Base-by-base conservation (phyloP, 1,140 invertebrate species). In the Pseudomyrmex concolor region DNA sequence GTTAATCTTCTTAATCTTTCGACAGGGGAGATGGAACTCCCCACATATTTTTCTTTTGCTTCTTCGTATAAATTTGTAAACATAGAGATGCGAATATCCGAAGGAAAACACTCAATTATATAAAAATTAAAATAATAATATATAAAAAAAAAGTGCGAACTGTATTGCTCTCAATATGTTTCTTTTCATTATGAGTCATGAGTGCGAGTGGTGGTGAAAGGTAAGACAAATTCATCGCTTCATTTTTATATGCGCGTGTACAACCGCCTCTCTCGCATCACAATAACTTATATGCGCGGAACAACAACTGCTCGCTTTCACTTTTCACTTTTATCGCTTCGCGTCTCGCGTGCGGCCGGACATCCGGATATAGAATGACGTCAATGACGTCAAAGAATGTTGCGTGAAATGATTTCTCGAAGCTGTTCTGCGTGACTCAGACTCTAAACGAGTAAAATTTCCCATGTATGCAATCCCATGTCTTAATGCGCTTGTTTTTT, bases 301-400 rank as follows among this genome's bases (percentile, higher is more conserved):
- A 57, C 25, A 34, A 34, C 76, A 68, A 51, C 63, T 55, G 15
- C 50, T 19, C 45, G 45, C 73, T 87, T 86, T 84, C 73, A 82
- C 83, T 76, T 87, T 87, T 86, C 85, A 86, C 85, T 86, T 87
- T 86, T 87, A 48, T 87, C 60, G 59, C 25, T 48, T 70, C 57
- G 59, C 55, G 73, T 59, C 86, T 62, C 54, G 86, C 86, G 78
- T 64, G 57, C 51, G 9, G 50, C 25, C 66, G 76, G 76, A 80
- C 25, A 48, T 80, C 66, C 76, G 64, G 54, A 70, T 78, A 22
- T 25, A 50, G 76, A 50, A 25, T 80, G 66, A 80, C 76, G 76
- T 80, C 76, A 71, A 70, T 59, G 76, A 68, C 34, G 34, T 34
- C 34, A 34, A 45, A 43, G 55, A 45, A 80, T 8, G n/a, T 10